Base-by-base conservation (phyloP, 1,140 invertebrate species). In the Telenomus remus region DNA sequence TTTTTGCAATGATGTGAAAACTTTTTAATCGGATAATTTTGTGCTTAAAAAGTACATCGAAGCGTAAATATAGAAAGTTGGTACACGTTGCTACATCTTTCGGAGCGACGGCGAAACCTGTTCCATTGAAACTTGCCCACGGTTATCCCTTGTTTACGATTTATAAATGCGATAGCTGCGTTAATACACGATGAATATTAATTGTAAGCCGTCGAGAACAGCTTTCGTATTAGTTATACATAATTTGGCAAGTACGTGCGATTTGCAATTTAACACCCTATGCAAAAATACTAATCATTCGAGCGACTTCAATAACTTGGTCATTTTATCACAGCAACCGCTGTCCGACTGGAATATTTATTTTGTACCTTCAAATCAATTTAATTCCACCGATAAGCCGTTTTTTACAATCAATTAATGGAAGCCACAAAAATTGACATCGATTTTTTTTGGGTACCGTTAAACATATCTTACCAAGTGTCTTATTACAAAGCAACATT, bases 151-250 rank as follows among this genome's bases (percentile, higher is more conserved):
- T 48, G 55, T 78, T 19, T 60, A 50, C 61, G 51, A 80, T 84
- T 87, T 85, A 87, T 86, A 86, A 86, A 86, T 86, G 77, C 81
- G 82, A 86, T 85, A 76, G 83, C 82, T 86, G 83, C 82, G 84
- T 86, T 86, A 86, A 86, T 85, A 84, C 81, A 82, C 85, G 82
- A 88, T 88, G 84, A 88, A 88, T 87, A 87, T 87, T 87, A 87
- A 87, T 87, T 87, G 85, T 86, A 85, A 82, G 80, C 78, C 79
- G 79, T 82, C 82, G 81, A 81, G 68, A 60, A 78, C 64, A 76
- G 63, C 79, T 63, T 51, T 51, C 56, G 73, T 72, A 59, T 61
- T 71, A 65, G 50, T 27, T 44, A 39, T 49, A 59, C 60, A 69
- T 73, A 65, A 66, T 59, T 53, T 61, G 63, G 16, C 37, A 50